Percentiles rank a stretch among this genome's conserved stretches.
These are phyloP conservation scores for Aspidoscelis tigris DNA, from an alignment of 2,113 vertebrate species.

Conservation along the genomic window DNA sequence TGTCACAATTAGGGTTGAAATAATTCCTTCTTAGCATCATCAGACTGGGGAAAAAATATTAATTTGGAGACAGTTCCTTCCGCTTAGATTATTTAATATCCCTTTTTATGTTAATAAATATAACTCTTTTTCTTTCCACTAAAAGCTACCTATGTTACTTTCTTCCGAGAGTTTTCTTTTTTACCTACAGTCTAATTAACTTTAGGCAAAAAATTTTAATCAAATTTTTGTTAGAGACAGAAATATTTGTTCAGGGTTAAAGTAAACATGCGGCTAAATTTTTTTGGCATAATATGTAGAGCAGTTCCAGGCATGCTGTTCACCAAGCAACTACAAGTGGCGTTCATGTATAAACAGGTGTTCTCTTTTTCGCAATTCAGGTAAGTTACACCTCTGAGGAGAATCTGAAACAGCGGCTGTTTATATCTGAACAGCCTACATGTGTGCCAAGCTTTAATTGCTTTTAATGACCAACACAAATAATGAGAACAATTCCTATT, in stretches of 20 bases:
- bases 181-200: slow-evolving; percentile 55
- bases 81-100: slow-evolving; percentile 17
- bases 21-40: slow-evolving; percentile 14
- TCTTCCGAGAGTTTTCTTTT: slow-evolving; percentile 49
- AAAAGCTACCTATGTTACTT: slow-evolving; percentile 46
- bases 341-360: slow-evolving; percentile 69
- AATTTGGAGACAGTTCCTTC: slow-evolving; percentile 36
- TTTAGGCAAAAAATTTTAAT: slow-evolving; percentile 50
- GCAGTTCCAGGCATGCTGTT: slow-evolving; percentile 63
- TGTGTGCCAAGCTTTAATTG: slow-evolving; percentile 68
- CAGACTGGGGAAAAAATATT: slow-evolving; percentile 34
- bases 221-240: slow-evolving; percentile 56
- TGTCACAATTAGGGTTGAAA: neutral
- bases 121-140: slow-evolving; percentile 21
- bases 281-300: slow-evolving; percentile 61
- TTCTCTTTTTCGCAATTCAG: slow-evolving; percentile 67
- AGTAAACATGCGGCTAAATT: slow-evolving; percentile 63
- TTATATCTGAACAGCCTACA: slow-evolving; percentile 57
- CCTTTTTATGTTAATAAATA: slow-evolving; percentile 24
- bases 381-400: slow-evolving; percentile 64
- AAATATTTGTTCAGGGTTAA: slow-evolving; percentile 69
- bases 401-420: slow-evolving; percentile 62
- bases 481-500: slow-evolving; percentile 62
- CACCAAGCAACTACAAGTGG: slow-evolving; percentile 49
- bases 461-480: slow-evolving; percentile 59